These are phyloP conservation scores for Pelmatolapia mariae DNA, from an alignment of 2,113 vertebrate species.

Conservation along the genomic window DNA sequence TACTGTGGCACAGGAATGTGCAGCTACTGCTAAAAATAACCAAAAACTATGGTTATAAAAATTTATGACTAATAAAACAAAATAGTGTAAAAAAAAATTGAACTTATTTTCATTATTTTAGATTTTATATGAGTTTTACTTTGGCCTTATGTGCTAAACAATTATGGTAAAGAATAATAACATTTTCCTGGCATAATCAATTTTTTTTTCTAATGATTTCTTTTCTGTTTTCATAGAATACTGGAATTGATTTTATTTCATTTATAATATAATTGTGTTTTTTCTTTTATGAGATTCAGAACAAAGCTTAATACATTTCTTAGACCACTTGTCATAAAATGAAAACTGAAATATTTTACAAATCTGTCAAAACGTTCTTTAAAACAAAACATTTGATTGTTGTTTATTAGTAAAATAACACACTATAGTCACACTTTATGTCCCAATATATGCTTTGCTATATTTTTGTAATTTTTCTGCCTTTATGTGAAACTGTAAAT, in stretches of 20 bases:
- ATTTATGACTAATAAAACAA: neutral
- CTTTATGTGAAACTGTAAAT: neutral
- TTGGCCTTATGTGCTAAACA: neutral
- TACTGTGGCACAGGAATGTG: neutral
- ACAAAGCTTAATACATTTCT: neutral
- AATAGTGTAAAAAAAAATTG: neutral
- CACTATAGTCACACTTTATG: neutral
- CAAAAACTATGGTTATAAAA: neutral
- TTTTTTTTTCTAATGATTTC: neutral
- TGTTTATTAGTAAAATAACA: neutral
- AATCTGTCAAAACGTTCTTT: neutral
- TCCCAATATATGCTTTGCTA: neutral
- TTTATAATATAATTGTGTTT: neutral
- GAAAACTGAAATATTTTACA: neutral
- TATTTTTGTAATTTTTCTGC: neutral
- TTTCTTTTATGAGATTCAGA: neutral
- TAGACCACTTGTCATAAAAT: neutral
- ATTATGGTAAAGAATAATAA: neutral
- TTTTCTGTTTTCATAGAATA: neutral
- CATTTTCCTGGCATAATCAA: neutral
- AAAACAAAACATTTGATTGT: neutral
- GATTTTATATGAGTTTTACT: neutral
- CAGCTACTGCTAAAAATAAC: neutral
- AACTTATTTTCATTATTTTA: neutral
- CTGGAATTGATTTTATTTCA: neutral